These are phyloP conservation scores for Podotricha telesiphe DNA, from an alignment of 2,888 invertebrate species.

Conservation along the genomic window DNA sequence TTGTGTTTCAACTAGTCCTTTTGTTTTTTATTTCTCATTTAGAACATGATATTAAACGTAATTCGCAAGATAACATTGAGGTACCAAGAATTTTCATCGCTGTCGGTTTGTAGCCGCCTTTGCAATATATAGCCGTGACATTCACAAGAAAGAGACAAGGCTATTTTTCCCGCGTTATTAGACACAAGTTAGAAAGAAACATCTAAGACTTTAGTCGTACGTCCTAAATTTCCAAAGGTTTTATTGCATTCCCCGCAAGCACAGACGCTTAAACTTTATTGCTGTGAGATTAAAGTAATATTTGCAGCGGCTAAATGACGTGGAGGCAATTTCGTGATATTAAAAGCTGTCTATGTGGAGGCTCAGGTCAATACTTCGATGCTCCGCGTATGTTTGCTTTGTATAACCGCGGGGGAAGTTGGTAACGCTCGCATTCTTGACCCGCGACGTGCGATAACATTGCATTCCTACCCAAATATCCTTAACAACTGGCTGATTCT, in stretches of 20 bases:
- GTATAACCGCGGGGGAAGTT: conserved; percentile 68
- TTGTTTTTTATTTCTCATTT: conserved; percentile 56
- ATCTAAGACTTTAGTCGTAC: conserved; percentile 65
- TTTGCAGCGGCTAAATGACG: conserved; percentile 82
- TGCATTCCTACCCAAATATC: conserved; percentile 72
- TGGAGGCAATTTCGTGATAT: conserved; percentile 80
- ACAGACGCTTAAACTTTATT: conserved; percentile 83
- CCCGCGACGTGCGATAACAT: conserved; percentile 71
- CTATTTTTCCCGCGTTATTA: conserved; percentile 57
- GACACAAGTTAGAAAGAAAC: conserved; percentile 78
- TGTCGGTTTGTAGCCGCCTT: conserved; percentile 72
- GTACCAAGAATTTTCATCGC: conserved; percentile 81
- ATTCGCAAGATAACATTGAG: conserved; percentile 79
- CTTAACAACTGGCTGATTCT: conserved; percentile 62
- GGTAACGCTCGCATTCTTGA: conserved; percentile 71
- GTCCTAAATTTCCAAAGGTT: conserved; percentile 78
- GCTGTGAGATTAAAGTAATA: conserved; percentile 83
- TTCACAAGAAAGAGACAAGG: conserved; percentile 71
- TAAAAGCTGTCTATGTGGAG: conserved; percentile 77
- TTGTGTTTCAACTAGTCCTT: conserved; percentile 1
- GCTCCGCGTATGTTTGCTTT: conserved; percentile 70
- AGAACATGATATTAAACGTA: conserved; percentile 74
- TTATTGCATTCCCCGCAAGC: conserved; percentile 82
- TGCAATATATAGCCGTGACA: conserved; percentile 78
- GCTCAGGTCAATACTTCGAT: conserved; percentile 78